Evolutionary conservation across 2,888 invertebrate species (phyloP).

Genomic region (Mactromeris polynyma): DNA sequence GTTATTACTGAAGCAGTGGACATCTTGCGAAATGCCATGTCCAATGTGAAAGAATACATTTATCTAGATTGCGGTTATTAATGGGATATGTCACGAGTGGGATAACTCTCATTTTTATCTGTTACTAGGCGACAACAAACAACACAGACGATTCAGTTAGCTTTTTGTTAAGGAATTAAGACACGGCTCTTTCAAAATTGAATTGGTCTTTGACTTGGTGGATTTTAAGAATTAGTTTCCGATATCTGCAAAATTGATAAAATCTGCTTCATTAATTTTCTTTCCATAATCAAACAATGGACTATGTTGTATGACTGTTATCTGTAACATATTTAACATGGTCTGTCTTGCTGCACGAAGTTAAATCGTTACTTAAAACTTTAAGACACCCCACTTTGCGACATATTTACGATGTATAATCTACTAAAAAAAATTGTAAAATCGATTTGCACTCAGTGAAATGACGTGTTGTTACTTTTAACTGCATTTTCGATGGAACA

Average conservation of each 20-base stretch:
- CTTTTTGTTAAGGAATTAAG: neutral
- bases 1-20: constrained; percentile 63
- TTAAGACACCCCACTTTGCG: neutral
- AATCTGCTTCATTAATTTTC: neutral
- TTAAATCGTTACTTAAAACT: neutral
- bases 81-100: constrained; percentile 60
- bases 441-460: neutral
- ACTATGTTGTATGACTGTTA: neutral
- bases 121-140: constrained; percentile 57
- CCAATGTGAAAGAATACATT: constrained; percentile 66
- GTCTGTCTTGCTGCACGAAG: neutral
- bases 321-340: neutral
- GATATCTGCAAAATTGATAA: neutral
- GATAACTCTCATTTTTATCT: constrained; percentile 67
- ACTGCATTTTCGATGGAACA: neutral
- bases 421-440: neutral
- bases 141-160: neutral
- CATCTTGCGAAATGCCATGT: constrained; percentile 64
- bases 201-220: neutral
- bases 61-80: constrained; percentile 65
- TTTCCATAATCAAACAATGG: neutral
- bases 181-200: neutral
- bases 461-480: neutral
- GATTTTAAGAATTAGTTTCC: neutral
- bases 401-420: neutral